A percentile compares a stretch with the other conserved stretches of the same genome.
phyloP scores from a whole-genome alignment of 2,113 vertebrate species.

The Rhinopomastus cyanomelas region DNA sequence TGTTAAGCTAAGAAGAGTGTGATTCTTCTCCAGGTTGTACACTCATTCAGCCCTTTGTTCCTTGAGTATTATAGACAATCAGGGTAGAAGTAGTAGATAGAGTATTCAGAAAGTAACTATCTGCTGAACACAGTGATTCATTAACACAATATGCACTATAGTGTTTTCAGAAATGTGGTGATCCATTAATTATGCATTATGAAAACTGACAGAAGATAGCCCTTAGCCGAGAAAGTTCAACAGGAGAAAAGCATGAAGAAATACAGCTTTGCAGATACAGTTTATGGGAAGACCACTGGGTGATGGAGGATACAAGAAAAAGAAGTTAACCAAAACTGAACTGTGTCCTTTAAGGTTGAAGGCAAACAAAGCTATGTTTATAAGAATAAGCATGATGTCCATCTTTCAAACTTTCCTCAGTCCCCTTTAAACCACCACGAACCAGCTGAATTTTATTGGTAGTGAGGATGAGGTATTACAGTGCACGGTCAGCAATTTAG shows the following conservation, averaged over 20 bases:
- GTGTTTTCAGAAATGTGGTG: neutral
- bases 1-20: no score
- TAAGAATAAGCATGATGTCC: neutral
- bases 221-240: neutral
- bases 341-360: neutral
- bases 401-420: neutral
- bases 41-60: neutral
- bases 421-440: neutral
- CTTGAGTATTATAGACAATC: neutral
- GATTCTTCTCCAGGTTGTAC: neutral
- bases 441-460: fast-evolving
- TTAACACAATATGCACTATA: neutral
- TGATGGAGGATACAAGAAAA: neutral
- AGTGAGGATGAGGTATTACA: no score
- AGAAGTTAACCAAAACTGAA: neutral
- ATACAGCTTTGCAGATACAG: neutral
- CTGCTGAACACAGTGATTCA: neutral
- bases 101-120: neutral
- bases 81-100: neutral
- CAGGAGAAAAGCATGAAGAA: neutral
- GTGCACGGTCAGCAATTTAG: no score
- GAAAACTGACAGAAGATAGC: neutral
- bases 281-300: neutral
- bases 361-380: neutral
- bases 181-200: neutral